Percentiles rank a stretch among this genome's conserved stretches.
Evolutionary conservation across 2,888 invertebrate species (phyloP).

Genomic region (Athalia cordata): DNA sequence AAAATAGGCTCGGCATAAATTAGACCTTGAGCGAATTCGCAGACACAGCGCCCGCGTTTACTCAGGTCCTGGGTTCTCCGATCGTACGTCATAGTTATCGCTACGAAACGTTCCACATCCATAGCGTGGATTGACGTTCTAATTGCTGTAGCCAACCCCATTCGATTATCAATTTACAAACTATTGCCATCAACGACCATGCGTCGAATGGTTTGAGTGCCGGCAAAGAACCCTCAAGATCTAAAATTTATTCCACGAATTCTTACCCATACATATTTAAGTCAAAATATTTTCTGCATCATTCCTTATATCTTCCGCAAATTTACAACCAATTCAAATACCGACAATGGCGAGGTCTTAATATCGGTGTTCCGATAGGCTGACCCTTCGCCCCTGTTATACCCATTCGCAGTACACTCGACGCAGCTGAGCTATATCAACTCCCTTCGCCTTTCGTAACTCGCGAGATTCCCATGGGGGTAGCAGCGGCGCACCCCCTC

Average conservation of each 20-base stretch:
- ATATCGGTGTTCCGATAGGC: conserved; percentile 7
- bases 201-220: too few species aligned
- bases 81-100: conserved; percentile 38
- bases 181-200: background rate
- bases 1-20: conserved; percentile 44
- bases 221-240: too few species aligned
- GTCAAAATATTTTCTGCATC: too few species aligned
- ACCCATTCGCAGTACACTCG: conserved; percentile 32
- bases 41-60: conserved; percentile 43
- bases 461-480: conserved; percentile 31
- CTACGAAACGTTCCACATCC: background rate
- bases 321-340: background rate
- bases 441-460: conserved; percentile 28
- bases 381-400: conserved; percentile 19
- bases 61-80: conserved; percentile 36
- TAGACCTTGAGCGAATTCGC: conserved; percentile 45
- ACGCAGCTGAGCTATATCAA: background rate
- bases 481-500: conserved; percentile 6
- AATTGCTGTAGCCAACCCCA: conserved; percentile 21
- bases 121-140: conserved; percentile 23
- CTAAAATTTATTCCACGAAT: too few species aligned
- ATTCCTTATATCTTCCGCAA: too few species aligned
- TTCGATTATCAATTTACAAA: conserved; percentile 11
- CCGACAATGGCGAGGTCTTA: background rate
- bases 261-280: too few species aligned